Evolutionary conservation across 2,888 invertebrate species (phyloP).

Genomic region (Doris montereyensis): DNA sequence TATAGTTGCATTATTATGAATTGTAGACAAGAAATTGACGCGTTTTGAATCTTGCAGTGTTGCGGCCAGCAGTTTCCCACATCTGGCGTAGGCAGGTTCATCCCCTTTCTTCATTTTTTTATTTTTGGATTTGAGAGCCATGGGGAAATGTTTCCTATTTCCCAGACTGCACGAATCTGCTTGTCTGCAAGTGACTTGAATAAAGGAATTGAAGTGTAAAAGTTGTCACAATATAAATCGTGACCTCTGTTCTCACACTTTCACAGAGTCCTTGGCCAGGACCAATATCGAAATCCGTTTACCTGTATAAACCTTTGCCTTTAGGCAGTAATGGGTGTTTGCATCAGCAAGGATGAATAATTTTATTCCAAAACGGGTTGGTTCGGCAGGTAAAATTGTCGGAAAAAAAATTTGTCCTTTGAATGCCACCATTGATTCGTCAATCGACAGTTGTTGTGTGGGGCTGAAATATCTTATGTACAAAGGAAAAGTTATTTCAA

Average conservation of each 20-base stretch:
- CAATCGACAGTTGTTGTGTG: constrained; percentile 7
- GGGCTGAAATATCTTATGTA: not conserved
- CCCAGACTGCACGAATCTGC: no score
- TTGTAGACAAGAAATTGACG: no score
- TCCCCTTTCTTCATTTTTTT: no score
- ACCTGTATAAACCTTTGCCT: not conserved
- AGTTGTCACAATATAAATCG: no score
- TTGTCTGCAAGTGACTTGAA: no score
- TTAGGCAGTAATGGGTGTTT: not conserved
- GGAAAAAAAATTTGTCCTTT: constrained; percentile 1
- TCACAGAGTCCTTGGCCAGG: not conserved
- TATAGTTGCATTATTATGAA: not conserved
- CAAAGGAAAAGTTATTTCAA: not conserved
- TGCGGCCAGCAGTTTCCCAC: no score
- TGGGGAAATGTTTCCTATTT: no score
- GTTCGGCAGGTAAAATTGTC: not conserved
- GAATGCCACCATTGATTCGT: constrained; percentile 2
- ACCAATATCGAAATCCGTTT: not conserved
- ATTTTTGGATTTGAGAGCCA: no score
- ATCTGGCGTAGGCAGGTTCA: no score
- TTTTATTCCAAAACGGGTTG: not conserved
- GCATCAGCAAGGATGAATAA: constrained; percentile 1
- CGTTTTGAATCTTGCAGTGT: no score
- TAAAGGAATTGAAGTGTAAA: no score
- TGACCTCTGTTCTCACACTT: not conserved